These are phyloP conservation scores for Proisotoma minuta DNA, from an alignment of 2,888 invertebrate species.

Conservation along the genomic window DNA sequence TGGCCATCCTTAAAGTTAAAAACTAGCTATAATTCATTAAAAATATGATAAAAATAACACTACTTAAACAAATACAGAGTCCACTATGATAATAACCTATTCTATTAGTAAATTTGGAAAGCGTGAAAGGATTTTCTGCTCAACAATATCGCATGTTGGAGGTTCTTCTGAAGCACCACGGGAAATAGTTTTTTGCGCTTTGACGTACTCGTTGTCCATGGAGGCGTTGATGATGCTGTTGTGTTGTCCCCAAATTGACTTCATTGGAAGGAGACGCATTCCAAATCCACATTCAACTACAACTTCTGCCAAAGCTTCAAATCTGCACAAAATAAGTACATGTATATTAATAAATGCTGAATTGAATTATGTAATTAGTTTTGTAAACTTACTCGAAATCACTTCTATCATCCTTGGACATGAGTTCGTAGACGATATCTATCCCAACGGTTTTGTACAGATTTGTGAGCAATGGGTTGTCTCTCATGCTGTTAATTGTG, in stretches of 20 bases:
- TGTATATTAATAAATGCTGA: background rate
- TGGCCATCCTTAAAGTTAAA: too few species aligned
- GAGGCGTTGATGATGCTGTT: background rate
- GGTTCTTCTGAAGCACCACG: too few species aligned
- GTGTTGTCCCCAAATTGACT: background rate
- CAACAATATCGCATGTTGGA: too few species aligned
- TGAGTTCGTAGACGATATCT: slow-evolving; percentile 9
- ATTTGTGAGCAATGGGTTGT: background rate
- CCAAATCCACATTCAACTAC: background rate
- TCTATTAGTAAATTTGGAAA: too few species aligned
- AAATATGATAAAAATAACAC: too few species aligned
- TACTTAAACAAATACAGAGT: too few species aligned
- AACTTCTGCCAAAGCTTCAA: background rate
- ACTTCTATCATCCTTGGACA: background rate
- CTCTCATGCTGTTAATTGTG: background rate
- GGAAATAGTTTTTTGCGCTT: too few species aligned
- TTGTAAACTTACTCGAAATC: background rate
- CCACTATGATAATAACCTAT: too few species aligned
- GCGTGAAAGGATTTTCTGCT: too few species aligned
- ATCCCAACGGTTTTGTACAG: slow-evolving; percentile 4
- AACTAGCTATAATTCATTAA: too few species aligned
- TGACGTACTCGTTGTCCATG: background rate
- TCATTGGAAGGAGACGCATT: background rate
- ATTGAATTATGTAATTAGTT: background rate
- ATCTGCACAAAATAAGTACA: background rate